phyloP scores from a whole-genome alignment of 53 echinoderm and acorn worm species.

The Henricia sp. region DNA sequence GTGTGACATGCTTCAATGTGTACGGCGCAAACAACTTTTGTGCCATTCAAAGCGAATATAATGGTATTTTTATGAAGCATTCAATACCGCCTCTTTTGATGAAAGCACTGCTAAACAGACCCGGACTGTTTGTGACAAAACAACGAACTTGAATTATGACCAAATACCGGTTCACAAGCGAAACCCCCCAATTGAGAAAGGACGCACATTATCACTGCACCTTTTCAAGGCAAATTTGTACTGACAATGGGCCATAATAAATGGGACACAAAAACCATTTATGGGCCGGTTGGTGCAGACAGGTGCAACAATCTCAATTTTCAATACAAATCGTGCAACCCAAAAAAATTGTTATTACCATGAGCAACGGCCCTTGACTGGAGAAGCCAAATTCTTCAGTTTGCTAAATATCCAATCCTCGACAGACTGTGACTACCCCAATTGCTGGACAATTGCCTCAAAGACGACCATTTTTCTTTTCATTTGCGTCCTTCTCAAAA shows the following conservation, averaged over 20 bases:
- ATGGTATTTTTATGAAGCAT: constrained; percentile 29
- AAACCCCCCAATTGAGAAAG: not conserved
- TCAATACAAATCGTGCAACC: not conserved
- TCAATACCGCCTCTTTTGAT: not conserved
- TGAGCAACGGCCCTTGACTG: constrained; percentile 27
- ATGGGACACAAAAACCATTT: constrained; percentile 14
- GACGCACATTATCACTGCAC: not conserved
- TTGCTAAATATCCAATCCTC: constrained; percentile 38
- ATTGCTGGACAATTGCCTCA: constrained; percentile 7
- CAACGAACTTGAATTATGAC: constrained; percentile 1
- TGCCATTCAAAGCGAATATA: constrained; percentile 35
- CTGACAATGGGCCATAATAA: constrained; percentile 3
- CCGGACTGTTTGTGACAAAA: constrained; percentile 21
- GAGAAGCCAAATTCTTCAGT: not conserved
- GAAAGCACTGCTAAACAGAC: not conserved
- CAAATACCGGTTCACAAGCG: not conserved
- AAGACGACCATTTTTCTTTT: constrained; percentile 16
- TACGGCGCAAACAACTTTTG: constrained; percentile 57
- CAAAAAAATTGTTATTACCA: constrained; percentile 47
- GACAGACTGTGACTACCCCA: constrained; percentile 8
- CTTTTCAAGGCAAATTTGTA: constrained; percentile 36
- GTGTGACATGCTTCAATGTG: constrained; percentile 53
- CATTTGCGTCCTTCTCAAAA: constrained; percentile 8
- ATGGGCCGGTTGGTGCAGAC: not conserved
- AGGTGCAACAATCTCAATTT: constrained; percentile 40